A percentile compares a stretch with the other conserved stretches of the same genome.
Evolutionary conservation across 2,888 invertebrate species (phyloP).

Genomic region (Agrypnus murinus): DNA sequence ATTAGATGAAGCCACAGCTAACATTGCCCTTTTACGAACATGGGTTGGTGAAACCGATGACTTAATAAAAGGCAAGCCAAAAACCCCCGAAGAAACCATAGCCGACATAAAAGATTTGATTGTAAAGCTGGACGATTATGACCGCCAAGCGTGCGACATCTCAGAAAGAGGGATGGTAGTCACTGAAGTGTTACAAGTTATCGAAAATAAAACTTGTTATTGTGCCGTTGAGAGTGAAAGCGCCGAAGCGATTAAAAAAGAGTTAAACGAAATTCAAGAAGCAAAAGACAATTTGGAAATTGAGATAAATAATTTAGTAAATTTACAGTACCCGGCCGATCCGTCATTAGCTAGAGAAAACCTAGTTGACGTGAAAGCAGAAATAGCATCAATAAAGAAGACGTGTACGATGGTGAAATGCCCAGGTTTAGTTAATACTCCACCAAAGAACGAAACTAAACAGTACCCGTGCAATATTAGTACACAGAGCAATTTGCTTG

Average conservation of each 20-base stretch:
- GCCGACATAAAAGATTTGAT: slow-evolving; percentile 26
- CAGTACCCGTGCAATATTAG: neutral
- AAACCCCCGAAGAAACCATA: neutral
- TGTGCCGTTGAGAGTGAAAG: slow-evolving; percentile 30
- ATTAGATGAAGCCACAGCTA: slow-evolving; percentile 15
- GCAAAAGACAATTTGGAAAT: slow-evolving; percentile 31
- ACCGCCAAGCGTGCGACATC: slow-evolving; percentile 1
- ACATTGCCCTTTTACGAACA: slow-evolving; percentile 26
- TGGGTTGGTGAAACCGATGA: slow-evolving; percentile 16
- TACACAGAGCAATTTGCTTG: neutral
- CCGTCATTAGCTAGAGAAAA: no score
- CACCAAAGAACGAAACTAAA: neutral
- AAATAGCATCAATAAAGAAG: neutral
- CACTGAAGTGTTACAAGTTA: slow-evolving; percentile 3
- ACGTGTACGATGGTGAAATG: neutral
- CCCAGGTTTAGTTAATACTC: neutral
- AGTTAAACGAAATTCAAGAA: slow-evolving; percentile 7
- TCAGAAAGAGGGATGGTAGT: slow-evolving; percentile 11
- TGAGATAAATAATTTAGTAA: slow-evolving; percentile 6
- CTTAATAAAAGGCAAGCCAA: neutral
- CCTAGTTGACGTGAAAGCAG: neutral
- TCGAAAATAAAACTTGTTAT: slow-evolving; percentile 20
- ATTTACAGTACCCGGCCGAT: no score
- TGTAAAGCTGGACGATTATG: slow-evolving; percentile 4
- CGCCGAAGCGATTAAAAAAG: slow-evolving; percentile 22